Percentiles rank a stretch among this genome's conserved stretches.
Conservation (phyloP, 2,113 vertebrate species). For the Athene cunicularia region DNA sequence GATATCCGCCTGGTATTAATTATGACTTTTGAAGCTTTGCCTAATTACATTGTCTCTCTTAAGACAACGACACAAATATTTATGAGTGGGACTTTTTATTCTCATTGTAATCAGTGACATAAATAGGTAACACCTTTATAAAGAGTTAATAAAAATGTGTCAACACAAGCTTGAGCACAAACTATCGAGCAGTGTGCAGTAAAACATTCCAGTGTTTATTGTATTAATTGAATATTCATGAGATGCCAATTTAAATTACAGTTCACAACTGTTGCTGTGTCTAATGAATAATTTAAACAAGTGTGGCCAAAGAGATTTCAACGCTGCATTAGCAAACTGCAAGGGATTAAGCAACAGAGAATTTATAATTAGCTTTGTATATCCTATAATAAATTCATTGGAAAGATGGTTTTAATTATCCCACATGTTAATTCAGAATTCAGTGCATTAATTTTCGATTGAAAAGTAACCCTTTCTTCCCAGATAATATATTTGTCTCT, state of each 20-base stretch:
- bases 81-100: conserved; percentile 60
- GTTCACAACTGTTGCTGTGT: conserved; percentile 84
- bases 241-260: conserved; percentile 85
- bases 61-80: conserved; percentile 61
- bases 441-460: conserved; percentile 42
- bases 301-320: conserved; percentile 85
- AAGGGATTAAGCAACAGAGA: conserved; percentile 78
- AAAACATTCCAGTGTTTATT: conserved; percentile 81
- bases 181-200: conserved; percentile 72
- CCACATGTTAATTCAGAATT: conserved; percentile 72
- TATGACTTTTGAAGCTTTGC: conserved; percentile 61
- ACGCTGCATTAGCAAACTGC: conserved; percentile 80
- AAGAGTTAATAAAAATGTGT: conserved; percentile 81
- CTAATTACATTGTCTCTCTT: conserved; percentile 66
- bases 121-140: conserved; percentile 70
- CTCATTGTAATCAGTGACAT: conserved; percentile 66
- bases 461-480: conserved; percentile 63
- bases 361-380: conserved; percentile 84
- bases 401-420: conserved; percentile 85
- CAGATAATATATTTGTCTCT: not conserved
- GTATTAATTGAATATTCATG: conserved; percentile 84
- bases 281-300: conserved; percentile 85
- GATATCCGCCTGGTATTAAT: conserved; percentile 14
- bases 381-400: conserved; percentile 82
- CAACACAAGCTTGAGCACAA: conserved; percentile 75